Conservation (phyloP, 2,888 invertebrate genomes). For the Strigamia maritima region DNA sequence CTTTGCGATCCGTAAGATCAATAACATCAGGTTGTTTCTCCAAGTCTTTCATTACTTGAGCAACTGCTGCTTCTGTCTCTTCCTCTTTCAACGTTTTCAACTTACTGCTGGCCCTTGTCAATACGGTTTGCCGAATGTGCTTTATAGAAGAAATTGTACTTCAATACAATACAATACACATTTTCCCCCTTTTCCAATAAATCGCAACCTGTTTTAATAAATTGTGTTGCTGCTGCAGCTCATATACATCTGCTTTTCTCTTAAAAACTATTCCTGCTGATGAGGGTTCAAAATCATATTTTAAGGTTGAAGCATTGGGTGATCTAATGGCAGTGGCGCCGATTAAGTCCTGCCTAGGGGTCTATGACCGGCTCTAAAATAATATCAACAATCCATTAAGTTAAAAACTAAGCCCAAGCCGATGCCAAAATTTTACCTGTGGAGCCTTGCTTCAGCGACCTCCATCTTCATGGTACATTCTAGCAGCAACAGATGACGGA, state of each 20-base stretch:
- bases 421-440: slow-evolving; percentile 47
- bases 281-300: slow-evolving; percentile 53
- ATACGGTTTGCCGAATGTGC: slow-evolving; percentile 83
- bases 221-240: slow-evolving; percentile 53
- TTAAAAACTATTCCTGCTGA: slow-evolving; percentile 56
- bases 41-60: slow-evolving; percentile 53
- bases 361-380: slow-evolving; percentile 66
- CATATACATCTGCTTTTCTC: slow-evolving; percentile 53
- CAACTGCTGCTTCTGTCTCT: slow-evolving; percentile 51
- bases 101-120: slow-evolving; percentile 69
- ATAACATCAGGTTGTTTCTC: slow-evolving; percentile 59
- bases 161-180: neutral
- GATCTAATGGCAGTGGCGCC: slow-evolving; percentile 83
- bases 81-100: slow-evolving; percentile 58
- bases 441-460: slow-evolving; percentile 64
- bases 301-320: slow-evolving; percentile 67
- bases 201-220: slow-evolving; percentile 59
- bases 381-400: neutral
- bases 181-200: neutral
- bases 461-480: slow-evolving; percentile 51
- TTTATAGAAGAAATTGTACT: slow-evolving; percentile 53
- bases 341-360: slow-evolving; percentile 91
- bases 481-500: slow-evolving; percentile 48
- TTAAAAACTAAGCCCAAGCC: neutral
- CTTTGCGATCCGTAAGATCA: slow-evolving; percentile 64